phyloP scores from a whole-genome alignment of 2,888 invertebrate genomes.

The Cantharis flavilabris region DNA sequence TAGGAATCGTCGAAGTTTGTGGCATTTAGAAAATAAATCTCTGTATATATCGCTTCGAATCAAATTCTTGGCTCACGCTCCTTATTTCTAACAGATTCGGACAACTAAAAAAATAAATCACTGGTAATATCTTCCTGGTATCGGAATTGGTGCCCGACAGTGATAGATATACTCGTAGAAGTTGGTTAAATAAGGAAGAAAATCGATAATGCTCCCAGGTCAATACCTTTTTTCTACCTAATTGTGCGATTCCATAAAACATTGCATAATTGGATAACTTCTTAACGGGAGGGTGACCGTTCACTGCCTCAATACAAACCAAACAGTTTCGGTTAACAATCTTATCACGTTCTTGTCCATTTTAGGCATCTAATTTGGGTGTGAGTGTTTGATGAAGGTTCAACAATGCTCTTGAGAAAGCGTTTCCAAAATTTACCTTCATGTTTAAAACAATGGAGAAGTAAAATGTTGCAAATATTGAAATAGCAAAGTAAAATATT shows the following conservation, averaged over 20 bases:
- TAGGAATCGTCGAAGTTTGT: background rate
- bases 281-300: background rate
- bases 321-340: background rate
- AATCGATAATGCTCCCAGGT: constrained; percentile 8
- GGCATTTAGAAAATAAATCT: constrained; percentile 14
- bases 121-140: constrained; percentile 24
- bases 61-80: constrained; percentile 13
- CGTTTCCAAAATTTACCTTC: background rate
- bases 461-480: background rate
- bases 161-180: constrained; percentile 24
- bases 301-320: background rate
- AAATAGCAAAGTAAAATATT: background rate
- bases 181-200: constrained; percentile 20
- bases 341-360: background rate
- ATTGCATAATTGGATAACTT: background rate
- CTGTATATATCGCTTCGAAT: constrained; percentile 16
- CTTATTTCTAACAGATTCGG: constrained; percentile 13
- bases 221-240: background rate
- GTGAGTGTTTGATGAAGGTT: background rate
- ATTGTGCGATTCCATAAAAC: background rate
- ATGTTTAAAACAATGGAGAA: background rate
- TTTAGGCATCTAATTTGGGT: background rate
- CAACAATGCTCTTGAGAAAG: background rate
- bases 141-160: constrained; percentile 25
- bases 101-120: constrained; percentile 28